These are phyloP conservation scores for Tryphoninae sp. DNA, from an alignment of 2,888 invertebrate species.

Conservation along the genomic window DNA sequence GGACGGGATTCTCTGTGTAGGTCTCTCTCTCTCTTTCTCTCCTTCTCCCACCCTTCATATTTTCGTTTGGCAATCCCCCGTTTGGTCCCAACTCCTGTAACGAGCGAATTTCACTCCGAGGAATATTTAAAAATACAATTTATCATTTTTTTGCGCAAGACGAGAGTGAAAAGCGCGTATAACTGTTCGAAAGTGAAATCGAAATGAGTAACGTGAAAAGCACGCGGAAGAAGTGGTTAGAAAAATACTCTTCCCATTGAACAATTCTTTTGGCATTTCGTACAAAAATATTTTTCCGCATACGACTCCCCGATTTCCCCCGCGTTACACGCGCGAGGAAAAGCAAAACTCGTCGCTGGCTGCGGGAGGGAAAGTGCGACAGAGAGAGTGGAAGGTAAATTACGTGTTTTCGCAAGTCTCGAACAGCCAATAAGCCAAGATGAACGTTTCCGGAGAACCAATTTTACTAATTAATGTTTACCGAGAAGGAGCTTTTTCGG, in stretches of 20 bases:
- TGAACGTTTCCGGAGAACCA: constrained; percentile 59
- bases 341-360: constrained; percentile 33
- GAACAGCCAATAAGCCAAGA: constrained; percentile 60
- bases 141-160: constrained; percentile 68
- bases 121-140: constrained; percentile 73
- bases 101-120: constrained; percentile 36
- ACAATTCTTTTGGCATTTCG: constrained; percentile 2
- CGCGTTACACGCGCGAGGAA: constrained; percentile 34
- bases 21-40: background rate
- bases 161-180: constrained; percentile 10
- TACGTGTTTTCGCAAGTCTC: constrained; percentile 58
- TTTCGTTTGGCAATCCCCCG: background rate
- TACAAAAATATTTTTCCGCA: background rate
- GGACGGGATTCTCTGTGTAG: constrained; percentile 10
- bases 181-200: constrained; percentile 5
- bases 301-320: constrained; percentile 21
- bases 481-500: constrained; percentile 52
- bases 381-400: constrained; percentile 47
- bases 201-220: constrained; percentile 4
- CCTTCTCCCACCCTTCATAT: background rate
- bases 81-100: background rate
- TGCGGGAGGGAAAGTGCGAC: background rate
- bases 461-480: constrained; percentile 67
- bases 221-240: constrained; percentile 22
- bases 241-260: constrained; percentile 22